Evolutionary conservation across 2,797 vertebrate genomes (phyloP), one percentile per base, ranked within the genome.

Genomic region (Margarornis squamiger): DNA sequence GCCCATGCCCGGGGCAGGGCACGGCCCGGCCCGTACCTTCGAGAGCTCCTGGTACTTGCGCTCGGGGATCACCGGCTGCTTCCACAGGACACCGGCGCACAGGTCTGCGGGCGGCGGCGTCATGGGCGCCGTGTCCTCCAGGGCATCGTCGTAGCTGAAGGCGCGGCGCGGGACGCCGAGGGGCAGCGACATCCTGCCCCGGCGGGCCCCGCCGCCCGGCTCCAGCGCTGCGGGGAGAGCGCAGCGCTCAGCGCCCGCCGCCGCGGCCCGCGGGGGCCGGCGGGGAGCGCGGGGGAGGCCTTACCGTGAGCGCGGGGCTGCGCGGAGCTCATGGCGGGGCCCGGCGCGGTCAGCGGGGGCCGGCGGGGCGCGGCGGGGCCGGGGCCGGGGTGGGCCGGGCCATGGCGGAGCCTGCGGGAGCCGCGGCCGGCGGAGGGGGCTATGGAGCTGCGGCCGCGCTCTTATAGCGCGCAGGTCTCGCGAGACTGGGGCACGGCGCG

Each of bases 71-170:
- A 99, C 97, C 6, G 99, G 99, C 32, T 99, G 98, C 95, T 98
- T 99, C 99, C 99, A 99, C 13, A 99, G 96, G 63, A 98, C 98
- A 97, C 96, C 98, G 86, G 98, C 97, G 86, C 96, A 97, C 94
- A 99, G 98, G 97, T 99, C 99, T 5, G 98, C 62, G 45, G 99
- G 99, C 34, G 98, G 99, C 49, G 99, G 99, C 46, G 99, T 98
- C 97, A 99, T 99, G 75, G 98, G 99, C 6, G 97, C 91, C 38
- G 98, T 97, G 94, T 98, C 97, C 94, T 99, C 98, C 80, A 99
- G 98, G 86, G 97, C 98, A 72, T 99, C 99, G 17, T 99, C 99
- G 85, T 99, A 99, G 98, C 98, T 99, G 97, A 99, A 98, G 86
- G 98, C 98, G 88, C 96, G 98, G 34, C 99, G 98, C 34, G 97